phyloP scores from a whole-genome alignment of 2,113 vertebrate species.

The Solenodon paradoxus region DNA sequence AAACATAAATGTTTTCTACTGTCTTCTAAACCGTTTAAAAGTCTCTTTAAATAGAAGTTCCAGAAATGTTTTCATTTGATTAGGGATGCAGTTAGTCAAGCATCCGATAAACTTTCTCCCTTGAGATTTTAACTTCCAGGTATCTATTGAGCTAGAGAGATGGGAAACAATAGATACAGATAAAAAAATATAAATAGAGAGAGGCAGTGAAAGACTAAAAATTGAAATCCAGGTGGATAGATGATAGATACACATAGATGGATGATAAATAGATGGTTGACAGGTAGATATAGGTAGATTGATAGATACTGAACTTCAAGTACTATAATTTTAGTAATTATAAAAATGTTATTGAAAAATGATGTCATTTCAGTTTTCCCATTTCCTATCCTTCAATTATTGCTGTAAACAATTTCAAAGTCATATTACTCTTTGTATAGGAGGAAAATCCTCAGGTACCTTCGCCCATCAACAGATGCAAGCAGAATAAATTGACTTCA shows the following conservation, averaged over 20 bases:
- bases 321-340: not conserved
- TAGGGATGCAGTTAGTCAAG: not conserved
- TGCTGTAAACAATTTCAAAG: not conserved
- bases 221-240: not conserved
- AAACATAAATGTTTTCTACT: not conserved
- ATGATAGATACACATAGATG: not conserved
- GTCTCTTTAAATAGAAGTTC: not conserved
- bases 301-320: not conserved
- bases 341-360: not conserved
- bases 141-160: not conserved
- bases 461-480: not conserved
- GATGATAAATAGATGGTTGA: too few species aligned
- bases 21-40: not conserved
- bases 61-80: not conserved
- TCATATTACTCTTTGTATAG: not conserved
- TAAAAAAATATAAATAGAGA: not conserved
- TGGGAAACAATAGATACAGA: not conserved
- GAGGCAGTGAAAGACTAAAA: rapidly evolving
- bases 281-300: not conserved
- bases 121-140: not conserved
- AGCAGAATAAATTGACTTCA: not conserved
- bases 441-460: not conserved
- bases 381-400: not conserved
- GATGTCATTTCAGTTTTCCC: not conserved
- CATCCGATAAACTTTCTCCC: not conserved